phyloP scores from a whole-genome alignment of 2,888 invertebrate genomes.

The Lamellibrachia satsuma region DNA sequence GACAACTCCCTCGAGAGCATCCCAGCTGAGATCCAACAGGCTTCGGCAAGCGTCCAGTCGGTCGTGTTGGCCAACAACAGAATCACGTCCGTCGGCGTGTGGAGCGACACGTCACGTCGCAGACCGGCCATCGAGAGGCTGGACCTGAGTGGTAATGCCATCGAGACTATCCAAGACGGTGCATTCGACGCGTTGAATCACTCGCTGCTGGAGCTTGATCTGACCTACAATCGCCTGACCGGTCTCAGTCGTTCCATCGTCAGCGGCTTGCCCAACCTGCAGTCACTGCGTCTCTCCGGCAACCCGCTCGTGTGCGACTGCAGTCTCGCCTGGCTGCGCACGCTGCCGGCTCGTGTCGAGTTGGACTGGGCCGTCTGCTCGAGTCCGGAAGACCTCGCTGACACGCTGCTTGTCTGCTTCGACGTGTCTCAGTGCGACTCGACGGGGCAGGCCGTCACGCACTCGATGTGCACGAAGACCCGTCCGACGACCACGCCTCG shows the following conservation, averaged over 20 bases:
- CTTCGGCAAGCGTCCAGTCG: constrained; percentile 28
- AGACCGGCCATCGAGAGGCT: constrained; percentile 33
- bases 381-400: neutral
- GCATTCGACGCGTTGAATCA: constrained; percentile 30
- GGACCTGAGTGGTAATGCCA: constrained; percentile 25
- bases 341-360: neutral
- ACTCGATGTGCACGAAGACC: neutral
- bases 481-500: neutral
- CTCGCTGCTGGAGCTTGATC: constrained; percentile 24
- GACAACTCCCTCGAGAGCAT: constrained; percentile 27
- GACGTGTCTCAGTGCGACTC: neutral
- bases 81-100: constrained; percentile 27
- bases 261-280: constrained; percentile 7
- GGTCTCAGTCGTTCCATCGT: neutral
- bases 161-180: constrained; percentile 22
- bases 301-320: constrained; percentile 37
- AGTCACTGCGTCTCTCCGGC: constrained; percentile 28
- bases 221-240: constrained; percentile 22
- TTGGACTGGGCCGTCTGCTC: constrained; percentile 34
- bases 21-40: constrained; percentile 30
- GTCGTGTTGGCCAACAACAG: constrained; percentile 29
- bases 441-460: neutral
- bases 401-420: constrained; percentile 29
- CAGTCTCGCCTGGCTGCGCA: constrained; percentile 34
- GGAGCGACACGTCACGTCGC: constrained; percentile 32